A percentile compares a stretch with the other conserved stretches of the same genome.
These are phyloP conservation scores for Lucinisca nassula DNA, from an alignment of 2,888 invertebrate genomes.

Conservation along the genomic window DNA sequence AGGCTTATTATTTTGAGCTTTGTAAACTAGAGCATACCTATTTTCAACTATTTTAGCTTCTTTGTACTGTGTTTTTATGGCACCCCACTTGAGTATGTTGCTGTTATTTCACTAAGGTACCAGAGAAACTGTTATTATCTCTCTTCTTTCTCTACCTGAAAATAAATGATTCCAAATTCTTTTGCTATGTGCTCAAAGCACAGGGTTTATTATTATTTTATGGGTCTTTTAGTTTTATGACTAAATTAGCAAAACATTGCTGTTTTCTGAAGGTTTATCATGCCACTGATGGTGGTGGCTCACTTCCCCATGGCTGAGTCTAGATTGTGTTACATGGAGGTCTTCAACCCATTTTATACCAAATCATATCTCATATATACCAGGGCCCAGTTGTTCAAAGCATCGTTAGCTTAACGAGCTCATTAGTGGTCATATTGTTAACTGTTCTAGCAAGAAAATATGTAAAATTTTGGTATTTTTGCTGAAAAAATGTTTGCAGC, in stretches of 20 bases:
- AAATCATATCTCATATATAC: too few relatives aligned
- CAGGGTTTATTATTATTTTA: neutral
- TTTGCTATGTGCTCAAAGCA: neutral
- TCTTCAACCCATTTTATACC: too few relatives aligned
- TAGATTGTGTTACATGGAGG: too few relatives aligned
- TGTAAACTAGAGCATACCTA: neutral
- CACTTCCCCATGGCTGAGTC: too few relatives aligned
- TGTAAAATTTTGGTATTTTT: too few relatives aligned
- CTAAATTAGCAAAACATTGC: neutral
- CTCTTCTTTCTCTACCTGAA: neutral
- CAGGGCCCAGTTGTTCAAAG: too few relatives aligned
- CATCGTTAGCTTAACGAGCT: too few relatives aligned
- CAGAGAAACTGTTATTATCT: neutral
- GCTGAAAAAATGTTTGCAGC: too few relatives aligned
- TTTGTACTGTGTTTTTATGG: conserved; percentile 3
- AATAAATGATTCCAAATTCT: neutral
- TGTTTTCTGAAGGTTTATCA: too few relatives aligned
- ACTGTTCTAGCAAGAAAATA: too few relatives aligned
- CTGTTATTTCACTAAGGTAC: neutral
- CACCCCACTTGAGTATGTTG: neutral
- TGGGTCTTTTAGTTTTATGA: neutral
- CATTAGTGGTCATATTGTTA: too few relatives aligned
- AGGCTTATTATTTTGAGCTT: conserved; percentile 10
- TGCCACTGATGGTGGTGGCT: too few relatives aligned
- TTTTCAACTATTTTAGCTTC: neutral